These are phyloP conservation scores for Myrmecobius fasciatus DNA, from an alignment of 2,113 vertebrate species.

Conservation along the genomic window DNA sequence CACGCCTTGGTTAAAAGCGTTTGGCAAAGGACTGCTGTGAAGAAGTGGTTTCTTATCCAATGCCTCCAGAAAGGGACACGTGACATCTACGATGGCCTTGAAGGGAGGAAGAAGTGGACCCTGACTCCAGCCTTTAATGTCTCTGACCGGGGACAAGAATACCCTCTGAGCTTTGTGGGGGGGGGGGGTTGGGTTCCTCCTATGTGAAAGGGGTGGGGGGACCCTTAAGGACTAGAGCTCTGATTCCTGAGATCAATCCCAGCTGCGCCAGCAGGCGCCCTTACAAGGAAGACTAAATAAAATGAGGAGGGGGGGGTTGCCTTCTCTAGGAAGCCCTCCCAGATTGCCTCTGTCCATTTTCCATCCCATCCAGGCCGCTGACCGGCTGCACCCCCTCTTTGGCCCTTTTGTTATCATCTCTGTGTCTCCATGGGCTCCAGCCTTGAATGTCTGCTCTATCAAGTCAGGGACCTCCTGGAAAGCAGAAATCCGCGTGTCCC, in stretches of 20 bases:
- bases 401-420: not conserved
- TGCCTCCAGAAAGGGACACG: not conserved
- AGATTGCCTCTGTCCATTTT: not conserved
- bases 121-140: not conserved
- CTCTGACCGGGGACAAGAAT: not conserved
- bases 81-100: too few species aligned
- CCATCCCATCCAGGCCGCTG: too few species aligned
- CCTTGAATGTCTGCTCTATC: too few species aligned
- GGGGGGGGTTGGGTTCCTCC: not conserved
- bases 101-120: not conserved
- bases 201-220: too few species aligned
- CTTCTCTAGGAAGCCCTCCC: slow-evolving; percentile 21
- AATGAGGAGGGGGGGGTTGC: not conserved
- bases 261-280: not conserved
- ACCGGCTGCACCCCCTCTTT: too few species aligned
- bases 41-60: not conserved
- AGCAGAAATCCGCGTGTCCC: too few species aligned
- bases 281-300: not conserved
- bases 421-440: too few species aligned
- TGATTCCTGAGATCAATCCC: not conserved
- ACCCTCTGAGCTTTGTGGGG: not conserved
- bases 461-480: too few species aligned
- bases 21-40: not conserved
- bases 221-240: not conserved
- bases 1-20: too few species aligned